A percentile compares a stretch with the other conserved stretches of the same genome.
Evolutionary conservation across 2,113 vertebrate species (phyloP).

Genomic region (Antechinus stuartii): DNA sequence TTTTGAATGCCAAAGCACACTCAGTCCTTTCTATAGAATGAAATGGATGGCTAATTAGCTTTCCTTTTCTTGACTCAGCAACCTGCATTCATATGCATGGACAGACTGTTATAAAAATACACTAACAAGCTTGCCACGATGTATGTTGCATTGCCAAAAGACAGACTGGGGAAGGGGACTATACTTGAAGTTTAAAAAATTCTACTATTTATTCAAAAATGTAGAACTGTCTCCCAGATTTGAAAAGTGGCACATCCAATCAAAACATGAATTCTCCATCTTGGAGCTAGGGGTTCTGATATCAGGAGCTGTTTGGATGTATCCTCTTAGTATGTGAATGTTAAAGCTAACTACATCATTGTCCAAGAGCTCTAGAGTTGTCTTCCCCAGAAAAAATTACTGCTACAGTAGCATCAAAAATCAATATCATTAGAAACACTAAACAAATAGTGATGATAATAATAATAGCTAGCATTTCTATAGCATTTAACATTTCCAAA

Average conservation of each 20-base stretch:
- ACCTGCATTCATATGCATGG: slow-evolving; percentile 65
- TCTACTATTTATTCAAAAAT: slow-evolving; percentile 67
- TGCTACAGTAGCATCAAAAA: not conserved
- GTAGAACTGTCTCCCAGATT: slow-evolving; percentile 64
- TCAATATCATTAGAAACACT: not conserved
- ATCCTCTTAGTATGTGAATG: not conserved
- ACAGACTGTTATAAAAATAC: slow-evolving; percentile 63
- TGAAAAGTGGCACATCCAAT: slow-evolving; percentile 60
- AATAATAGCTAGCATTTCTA: not conserved
- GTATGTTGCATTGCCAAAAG: slow-evolving; percentile 29
- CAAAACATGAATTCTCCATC: slow-evolving; percentile 74
- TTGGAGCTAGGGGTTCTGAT: not conserved
- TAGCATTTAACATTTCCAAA: not conserved
- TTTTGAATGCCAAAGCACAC: slow-evolving; percentile 71
- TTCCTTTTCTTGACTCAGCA: slow-evolving; percentile 74
- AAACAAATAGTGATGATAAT: not conserved
- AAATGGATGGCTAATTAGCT: slow-evolving; percentile 77
- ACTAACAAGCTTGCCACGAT: slow-evolving; percentile 46
- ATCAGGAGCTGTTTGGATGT: not conserved
- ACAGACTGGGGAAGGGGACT: slow-evolving; percentile 5
- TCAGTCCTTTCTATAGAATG: slow-evolving; percentile 73
- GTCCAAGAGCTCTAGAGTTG: not conserved
- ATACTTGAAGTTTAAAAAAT: slow-evolving; percentile 58
- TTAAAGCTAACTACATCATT: not conserved
- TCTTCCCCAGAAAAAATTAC: not conserved